These are phyloP conservation scores for Phrynocephalus vlangalii DNA, from an alignment of 2,797 vertebrate species.

Conservation along the genomic window DNA sequence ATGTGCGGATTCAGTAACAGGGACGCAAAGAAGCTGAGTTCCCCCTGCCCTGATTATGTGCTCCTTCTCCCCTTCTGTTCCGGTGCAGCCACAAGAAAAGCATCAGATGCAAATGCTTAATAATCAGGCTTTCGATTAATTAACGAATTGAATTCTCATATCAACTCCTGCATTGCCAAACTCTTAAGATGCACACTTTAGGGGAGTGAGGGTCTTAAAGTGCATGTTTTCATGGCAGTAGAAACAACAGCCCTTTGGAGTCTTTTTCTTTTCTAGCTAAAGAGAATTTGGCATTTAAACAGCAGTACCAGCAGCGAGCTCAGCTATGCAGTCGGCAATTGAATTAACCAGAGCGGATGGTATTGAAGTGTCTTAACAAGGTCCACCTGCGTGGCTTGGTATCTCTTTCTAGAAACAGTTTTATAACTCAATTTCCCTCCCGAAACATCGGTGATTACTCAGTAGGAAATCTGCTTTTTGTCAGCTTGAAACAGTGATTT, in stretches of 20 bases:
- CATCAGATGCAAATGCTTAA: constrained; percentile 6
- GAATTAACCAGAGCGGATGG: constrained; percentile 69
- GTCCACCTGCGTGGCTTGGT: constrained; percentile 74
- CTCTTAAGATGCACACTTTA: not conserved
- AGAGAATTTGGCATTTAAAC: not conserved
- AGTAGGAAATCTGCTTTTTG: constrained; percentile 92
- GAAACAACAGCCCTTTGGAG: too few species aligned
- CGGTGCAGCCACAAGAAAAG: not conserved
- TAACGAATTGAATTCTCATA: constrained; percentile 11
- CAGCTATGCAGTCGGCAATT: constrained; percentile 65
- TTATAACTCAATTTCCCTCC: constrained; percentile 81
- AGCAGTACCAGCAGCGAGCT: constrained; percentile 28
- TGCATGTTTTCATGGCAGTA: not conserved
- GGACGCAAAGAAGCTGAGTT: not conserved
- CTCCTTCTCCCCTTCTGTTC: not conserved
- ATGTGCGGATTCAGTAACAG: not conserved
- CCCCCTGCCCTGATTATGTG: not conserved
- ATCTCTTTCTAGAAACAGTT: constrained; percentile 77
- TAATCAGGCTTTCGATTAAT: not conserved
- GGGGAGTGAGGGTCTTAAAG: not conserved
- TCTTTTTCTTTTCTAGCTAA: not conserved
- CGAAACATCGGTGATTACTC: constrained; percentile 86
- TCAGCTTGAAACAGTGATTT: constrained; percentile 89
- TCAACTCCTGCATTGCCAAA: not conserved
- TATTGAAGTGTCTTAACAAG: constrained; percentile 74